Evolutionary conservation across 1,140 invertebrate species (phyloP), one percentile per base, ranked within the genome.

Genomic region (Hycleus phaleratus): DNA sequence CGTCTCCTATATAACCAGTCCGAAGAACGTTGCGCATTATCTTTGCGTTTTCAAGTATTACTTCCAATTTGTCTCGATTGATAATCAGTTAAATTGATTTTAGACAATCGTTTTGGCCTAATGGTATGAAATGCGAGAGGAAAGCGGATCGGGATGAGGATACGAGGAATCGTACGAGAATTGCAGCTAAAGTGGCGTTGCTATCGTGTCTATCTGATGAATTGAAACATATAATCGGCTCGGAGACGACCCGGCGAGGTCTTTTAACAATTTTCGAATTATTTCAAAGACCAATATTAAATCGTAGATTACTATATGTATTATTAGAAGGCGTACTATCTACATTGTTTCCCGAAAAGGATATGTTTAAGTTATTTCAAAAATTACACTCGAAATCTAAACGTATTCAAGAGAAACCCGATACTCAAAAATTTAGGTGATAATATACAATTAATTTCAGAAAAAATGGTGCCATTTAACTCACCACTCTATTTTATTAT

Each of bases 201-300:
- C 74, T 95, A 4, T 87, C 90, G 0, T 86, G 82, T 65, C 77
- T 89, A 45, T 83, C 87, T 73, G 88, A 96, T 77, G 92, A 97
- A 74, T 74, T 97, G 49, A 87, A 91, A 68, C 90, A 92, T 72
- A 86, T 97, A 62, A 87, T 97, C 59, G 94, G 95, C 1, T 90
- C 86, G 60, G 91, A 95, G 67, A 93, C 93, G 4, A 91, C 91
- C 5, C 77, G 90, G 26, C 81, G 85, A 54, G 94, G 94, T n/a
- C 77, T 96, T 1, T 74, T 91, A n/a, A 86, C 86, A 38, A 84
- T 95, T 3, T 96, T 95, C 70, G 87, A 93, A 67, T 78, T 95
- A 61, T 86, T 95, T 65, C 93, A 97, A 78, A 82, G 87, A 59
- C 83, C 85, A 64, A 82, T 86, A 54, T 80, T 97, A 25, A 97